These are phyloP conservation scores for Hippocampus guttulatus DNA, from an alignment of 2,113 vertebrate genomes.

Conservation along the genomic window DNA sequence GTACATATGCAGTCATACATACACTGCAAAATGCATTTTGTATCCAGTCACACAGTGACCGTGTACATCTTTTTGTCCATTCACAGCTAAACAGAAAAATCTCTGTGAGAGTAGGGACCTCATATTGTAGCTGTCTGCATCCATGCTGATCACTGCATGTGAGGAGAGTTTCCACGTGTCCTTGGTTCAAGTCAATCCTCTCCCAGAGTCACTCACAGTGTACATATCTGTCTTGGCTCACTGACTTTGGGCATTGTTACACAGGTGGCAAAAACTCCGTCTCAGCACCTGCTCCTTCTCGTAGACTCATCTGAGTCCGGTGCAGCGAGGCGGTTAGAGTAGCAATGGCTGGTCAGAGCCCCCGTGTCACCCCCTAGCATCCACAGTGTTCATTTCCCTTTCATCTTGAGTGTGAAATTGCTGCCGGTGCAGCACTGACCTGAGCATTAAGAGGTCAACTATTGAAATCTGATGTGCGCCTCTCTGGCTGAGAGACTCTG, in stretches of 20 bases:
- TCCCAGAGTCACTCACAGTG: not conserved
- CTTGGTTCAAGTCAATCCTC: not conserved
- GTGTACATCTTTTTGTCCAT: not conserved
- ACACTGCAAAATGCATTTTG: too few species aligned
- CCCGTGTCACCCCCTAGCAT: slow-evolving; percentile 62
- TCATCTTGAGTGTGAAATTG: slow-evolving; percentile 81
- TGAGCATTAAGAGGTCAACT: slow-evolving; percentile 78
- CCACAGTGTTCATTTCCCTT: slow-evolving; percentile 79
- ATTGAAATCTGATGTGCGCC: slow-evolving; percentile 78
- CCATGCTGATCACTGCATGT: not conserved
- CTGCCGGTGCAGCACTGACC: slow-evolving; percentile 74
- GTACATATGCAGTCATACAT: too few species aligned
- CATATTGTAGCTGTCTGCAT: not conserved
- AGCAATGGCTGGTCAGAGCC: slow-evolving; percentile 60
- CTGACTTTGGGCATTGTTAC: slow-evolving; percentile 27
- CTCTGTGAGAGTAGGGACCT: not conserved
- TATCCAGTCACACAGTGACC: too few species aligned
- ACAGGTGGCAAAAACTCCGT: slow-evolving; percentile 49
- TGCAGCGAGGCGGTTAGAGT: slow-evolving; percentile 63
- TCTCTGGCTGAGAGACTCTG: slow-evolving; percentile 68
- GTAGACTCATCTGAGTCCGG: slow-evolving; percentile 42
- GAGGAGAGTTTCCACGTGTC: slow-evolving; percentile 1
- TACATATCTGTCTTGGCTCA: slow-evolving; percentile 14
- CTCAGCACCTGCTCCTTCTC: slow-evolving; percentile 26
- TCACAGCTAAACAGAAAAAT: not conserved